Base-by-base conservation (phyloP, 1,140 invertebrate genomes). In the Cydia amplana region DNA sequence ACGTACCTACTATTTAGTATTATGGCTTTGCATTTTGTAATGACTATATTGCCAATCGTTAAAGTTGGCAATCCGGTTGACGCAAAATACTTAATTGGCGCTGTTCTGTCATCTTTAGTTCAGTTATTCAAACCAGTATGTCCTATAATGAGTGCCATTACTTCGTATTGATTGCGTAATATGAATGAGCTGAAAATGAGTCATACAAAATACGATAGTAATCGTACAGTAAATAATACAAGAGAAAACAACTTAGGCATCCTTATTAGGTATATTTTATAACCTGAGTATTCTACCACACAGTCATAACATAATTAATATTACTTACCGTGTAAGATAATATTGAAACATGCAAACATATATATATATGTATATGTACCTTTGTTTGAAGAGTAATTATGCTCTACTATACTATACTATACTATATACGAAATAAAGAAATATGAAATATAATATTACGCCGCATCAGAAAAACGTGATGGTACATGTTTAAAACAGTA, bases 401-500 rank as follows among this genome's bases (percentile, higher is more conserved):
- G 3, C n/a, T 60, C 55, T 60, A 23, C 55, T 60, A 20, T n/a
- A n/a, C n/a, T n/a, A n/a, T n/a, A n/a, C n/a, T n/a, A n/a, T n/a
- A n/a, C n/a, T n/a, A n/a, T n/a, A n/a, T n/a, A n/a, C n/a, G n/a
- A n/a, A n/a, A n/a, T n/a, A n/a, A n/a, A n/a, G n/a, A n/a, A n/a
- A n/a, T n/a, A n/a, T n/a, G n/a, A n/a, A n/a, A n/a, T n/a, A n/a
- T 60, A 23, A 60, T 23, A 60, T 60, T 60, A 60, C n/a, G 18
- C 55, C 9, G 7, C 55, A 23, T 60, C 18, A 20, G 5, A 60
- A 60, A 60, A 60, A 60, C 55, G 55, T 60, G 55, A 60, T 23
- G 55, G 55, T 23, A 60, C 55, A 23, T 60, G 55, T 60, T 60
- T 23, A 60, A 9, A 60, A 60, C 55, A 60, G 23, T 23, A 60